Evolutionary conservation across 2,888 invertebrate genomes (phyloP).

Genomic region (Syrista parreyssii): DNA sequence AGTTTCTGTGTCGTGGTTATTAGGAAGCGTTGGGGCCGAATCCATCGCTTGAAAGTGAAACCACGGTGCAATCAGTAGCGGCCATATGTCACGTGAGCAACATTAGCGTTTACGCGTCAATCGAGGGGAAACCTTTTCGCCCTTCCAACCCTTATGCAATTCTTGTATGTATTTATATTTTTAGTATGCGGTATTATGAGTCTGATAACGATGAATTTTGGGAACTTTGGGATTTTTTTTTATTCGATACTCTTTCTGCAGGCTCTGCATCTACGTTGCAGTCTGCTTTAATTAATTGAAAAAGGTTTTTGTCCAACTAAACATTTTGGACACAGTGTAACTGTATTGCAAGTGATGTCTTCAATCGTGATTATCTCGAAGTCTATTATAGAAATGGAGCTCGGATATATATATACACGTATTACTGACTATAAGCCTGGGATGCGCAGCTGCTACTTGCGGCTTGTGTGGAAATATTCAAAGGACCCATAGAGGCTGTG

Average conservation of each 20-base stretch:
- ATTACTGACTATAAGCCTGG: not conserved
- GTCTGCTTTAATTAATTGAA: no score
- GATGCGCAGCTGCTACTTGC: not conserved
- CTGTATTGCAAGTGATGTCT: no score
- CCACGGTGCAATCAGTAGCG: slow-evolving; percentile 47
- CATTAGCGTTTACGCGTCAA: slow-evolving; percentile 48
- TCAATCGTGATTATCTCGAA: no score
- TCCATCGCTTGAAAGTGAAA: slow-evolving; percentile 49
- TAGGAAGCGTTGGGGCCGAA: not conserved
- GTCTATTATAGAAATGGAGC: no score
- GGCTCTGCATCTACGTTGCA: no score
- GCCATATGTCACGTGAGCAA: slow-evolving; percentile 55
- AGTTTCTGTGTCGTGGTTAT: not conserved
- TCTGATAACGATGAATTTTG: not conserved
- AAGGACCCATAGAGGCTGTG: not conserved
- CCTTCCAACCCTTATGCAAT: not conserved
- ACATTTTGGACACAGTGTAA: no score
- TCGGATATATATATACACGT: not conserved
- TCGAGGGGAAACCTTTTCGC: slow-evolving; percentile 47
- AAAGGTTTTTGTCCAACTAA: no score
- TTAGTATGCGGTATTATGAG: not conserved
- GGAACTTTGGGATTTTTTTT: no score
- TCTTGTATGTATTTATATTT: not conserved
- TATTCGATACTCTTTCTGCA: no score
- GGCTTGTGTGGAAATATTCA: not conserved